Conservation (phyloP, 2,113 vertebrate species). For the Callocephalon fimbriatum region DNA sequence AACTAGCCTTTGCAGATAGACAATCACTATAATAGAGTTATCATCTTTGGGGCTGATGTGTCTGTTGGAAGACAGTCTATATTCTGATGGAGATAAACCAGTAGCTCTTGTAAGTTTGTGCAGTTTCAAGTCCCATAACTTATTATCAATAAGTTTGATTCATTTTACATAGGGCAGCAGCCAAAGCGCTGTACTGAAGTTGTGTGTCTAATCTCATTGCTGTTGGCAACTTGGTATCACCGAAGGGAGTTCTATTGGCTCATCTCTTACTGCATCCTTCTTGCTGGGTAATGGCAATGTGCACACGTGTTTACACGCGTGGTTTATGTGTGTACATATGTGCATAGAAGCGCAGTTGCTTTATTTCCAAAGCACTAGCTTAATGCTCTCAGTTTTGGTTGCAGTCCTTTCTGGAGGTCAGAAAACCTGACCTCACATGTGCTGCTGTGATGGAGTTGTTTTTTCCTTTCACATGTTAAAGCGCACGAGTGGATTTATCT, state of each 20-base stretch:
- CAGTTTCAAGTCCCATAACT: constrained; percentile 1
- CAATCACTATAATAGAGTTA: not conserved
- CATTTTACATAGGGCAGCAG: not conserved
- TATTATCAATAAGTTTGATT: constrained; percentile 6
- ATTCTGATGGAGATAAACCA: constrained; percentile 8
- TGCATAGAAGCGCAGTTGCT: not conserved
- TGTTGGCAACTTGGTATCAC: not conserved
- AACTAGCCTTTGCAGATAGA: not conserved
- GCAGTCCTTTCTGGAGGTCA: not conserved
- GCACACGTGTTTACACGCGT: accelerated
- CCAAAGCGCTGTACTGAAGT: constrained; percentile 29
- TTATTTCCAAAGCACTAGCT: not conserved
- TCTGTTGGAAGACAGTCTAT: constrained; percentile 1
- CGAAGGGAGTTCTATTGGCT: not conserved
- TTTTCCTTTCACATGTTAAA: not conserved
- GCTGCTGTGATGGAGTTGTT: not conserved
- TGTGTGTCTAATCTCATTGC: not conserved
- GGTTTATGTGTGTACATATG: no score
- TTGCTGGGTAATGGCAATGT: not conserved
- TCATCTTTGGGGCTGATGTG: constrained; percentile 2
- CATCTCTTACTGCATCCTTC: no score
- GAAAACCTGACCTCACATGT: not conserved
- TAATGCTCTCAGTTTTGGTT: not conserved
- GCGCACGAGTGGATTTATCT: not conserved
- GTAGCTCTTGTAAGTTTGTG: not conserved